phyloP scores from a whole-genome alignment of 2,113 vertebrate genomes.

The Salvelinus alpinus region DNA sequence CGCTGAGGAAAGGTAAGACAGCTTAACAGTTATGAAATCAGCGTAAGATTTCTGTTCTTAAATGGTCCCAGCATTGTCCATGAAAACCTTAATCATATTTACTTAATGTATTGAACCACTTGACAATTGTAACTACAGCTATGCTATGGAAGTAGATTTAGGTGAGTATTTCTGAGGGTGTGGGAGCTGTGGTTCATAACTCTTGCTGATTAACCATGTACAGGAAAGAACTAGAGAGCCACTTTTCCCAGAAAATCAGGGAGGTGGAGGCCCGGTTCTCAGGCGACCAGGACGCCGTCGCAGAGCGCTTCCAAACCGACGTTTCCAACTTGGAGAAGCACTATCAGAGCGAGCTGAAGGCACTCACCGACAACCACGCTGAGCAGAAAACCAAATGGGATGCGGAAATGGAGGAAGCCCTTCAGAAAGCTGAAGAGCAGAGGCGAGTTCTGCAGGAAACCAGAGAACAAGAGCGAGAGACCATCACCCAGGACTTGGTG shows the following conservation, averaged over 20 bases:
- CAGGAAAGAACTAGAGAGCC: constrained; percentile 86
- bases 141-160: background rate
- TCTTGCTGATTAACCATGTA: constrained; percentile 68
- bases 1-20: constrained; percentile 83
- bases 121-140: background rate
- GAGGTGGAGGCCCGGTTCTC: constrained; percentile 80
- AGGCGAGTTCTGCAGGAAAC: constrained; percentile 53
- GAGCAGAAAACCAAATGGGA: constrained; percentile 81
- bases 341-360: constrained; percentile 72
- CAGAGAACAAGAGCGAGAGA: constrained; percentile 27
- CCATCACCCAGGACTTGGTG: constrained; percentile 49
- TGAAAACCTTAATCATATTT: background rate
- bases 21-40: background rate
- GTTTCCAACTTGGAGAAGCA: constrained; percentile 72
- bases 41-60: background rate
- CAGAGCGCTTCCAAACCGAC: constrained; percentile 69
- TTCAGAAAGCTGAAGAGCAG: constrained; percentile 65
- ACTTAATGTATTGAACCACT: background rate
- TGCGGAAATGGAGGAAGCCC: constrained; percentile 70
- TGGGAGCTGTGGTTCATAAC: constrained; percentile 71
- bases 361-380: constrained; percentile 63
- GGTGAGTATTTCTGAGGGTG: constrained; percentile 38
- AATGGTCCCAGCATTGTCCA: background rate
- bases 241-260: constrained; percentile 82
- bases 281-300: constrained; percentile 73